These are phyloP conservation scores for Phalloptychus januarius DNA, from an alignment of 2,797 vertebrate species.

Conservation along the genomic window DNA sequence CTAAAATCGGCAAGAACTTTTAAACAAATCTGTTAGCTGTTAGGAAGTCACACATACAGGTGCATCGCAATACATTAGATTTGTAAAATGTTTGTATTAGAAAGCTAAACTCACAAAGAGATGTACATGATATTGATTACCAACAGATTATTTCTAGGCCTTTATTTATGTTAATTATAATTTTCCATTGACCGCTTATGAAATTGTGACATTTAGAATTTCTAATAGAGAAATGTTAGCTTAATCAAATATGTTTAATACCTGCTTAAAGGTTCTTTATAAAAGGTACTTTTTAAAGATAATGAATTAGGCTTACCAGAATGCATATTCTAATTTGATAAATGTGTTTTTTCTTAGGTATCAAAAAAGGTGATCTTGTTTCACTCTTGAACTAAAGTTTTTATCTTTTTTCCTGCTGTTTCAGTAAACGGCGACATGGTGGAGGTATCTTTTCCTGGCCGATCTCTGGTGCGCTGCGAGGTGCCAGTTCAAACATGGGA, in stretches of 20 bases:
- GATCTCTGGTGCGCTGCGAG: slow-evolving; percentile 86
- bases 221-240: neutral
- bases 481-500: slow-evolving; percentile 83
- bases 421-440: slow-evolving; percentile 82
- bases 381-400: neutral
- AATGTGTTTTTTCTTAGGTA: neutral
- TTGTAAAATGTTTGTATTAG: neutral
- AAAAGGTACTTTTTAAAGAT: neutral
- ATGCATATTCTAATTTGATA: neutral
- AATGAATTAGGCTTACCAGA: neutral
- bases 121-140: neutral
- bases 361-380: neutral
- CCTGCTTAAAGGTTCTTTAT: neutral
- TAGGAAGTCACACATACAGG: neutral
- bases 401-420: slow-evolving; percentile 1
- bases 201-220: neutral
- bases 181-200: neutral
- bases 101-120: neutral
- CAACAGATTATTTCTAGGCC: neutral
- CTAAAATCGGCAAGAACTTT: neutral
- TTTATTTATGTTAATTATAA: neutral
- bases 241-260: neutral
- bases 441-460: slow-evolving; percentile 84
- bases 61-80: neutral
- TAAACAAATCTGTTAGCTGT: neutral